Evolutionary conservation across 2,113 vertebrate genomes (phyloP), one percentile per base, ranked within the genome.

Genomic region (Rhodinocichla rosea): DNA sequence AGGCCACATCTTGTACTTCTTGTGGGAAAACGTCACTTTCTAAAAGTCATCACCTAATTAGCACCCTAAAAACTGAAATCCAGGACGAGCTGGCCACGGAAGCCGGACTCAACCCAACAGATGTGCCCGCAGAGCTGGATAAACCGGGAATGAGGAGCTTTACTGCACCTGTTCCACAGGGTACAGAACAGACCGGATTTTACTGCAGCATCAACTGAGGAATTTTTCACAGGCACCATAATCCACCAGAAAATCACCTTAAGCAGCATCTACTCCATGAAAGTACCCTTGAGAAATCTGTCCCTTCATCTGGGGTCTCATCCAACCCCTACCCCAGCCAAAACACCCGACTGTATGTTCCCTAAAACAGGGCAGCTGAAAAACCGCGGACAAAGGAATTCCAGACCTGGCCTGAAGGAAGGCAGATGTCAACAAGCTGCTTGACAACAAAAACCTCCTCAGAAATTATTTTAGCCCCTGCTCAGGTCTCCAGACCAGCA

Each of bases 161-260:
- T 91, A 82, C 90, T 96, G 95, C 94, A 95, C 93, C 92, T 96
- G 89, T 96, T 95, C 60, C 49, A 37, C 10, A 2, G 28, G 89
- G 79, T 5, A 95, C 83, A 90, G 88, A 93, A 84, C 74, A 83
- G 76, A 92, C 64, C 5, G 9, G 28, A 87, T 91, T 94, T 90
- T 89, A 70, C 90, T 64, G 82, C 81, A 69, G 57, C 55, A 85
- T 85, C 91, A 39, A 49, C 78, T 33, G 85, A 94, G 95, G 94
- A 93, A 94, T 96, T 96, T 94, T 94, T 95, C 94, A 95, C 93
- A 93, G 95, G 84, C 92, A 90, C 60, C 75, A 10, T 88, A 96
- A 96, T 94, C 91, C 91, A 92, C 87, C 92, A 94, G 91, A 95
- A 95, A 96, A 96, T 94, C 37, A 95, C 83, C 91, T 78, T 94